Evolutionary conservation across 2,113 vertebrate genomes (phyloP), one percentile per base, ranked within the genome.

Genomic region (Paramisgurnus dabryanus): DNA sequence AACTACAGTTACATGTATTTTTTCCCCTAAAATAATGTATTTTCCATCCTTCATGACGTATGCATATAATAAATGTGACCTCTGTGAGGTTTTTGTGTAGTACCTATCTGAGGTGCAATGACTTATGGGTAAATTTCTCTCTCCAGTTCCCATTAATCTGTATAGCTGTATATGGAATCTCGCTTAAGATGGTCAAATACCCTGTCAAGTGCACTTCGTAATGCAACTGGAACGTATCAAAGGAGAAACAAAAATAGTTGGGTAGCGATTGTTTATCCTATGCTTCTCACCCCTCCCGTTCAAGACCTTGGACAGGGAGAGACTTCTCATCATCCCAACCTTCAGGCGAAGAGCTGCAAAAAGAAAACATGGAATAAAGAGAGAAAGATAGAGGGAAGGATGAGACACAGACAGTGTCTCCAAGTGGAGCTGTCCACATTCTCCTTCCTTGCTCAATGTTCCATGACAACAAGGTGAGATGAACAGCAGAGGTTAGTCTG

Each of bases 381-480:
- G 18, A 40, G 67, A 80, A 80, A 84, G 79, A 27, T 18, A 53
- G 18, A 18, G 15, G 65, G 11, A 78, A 61, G 71, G 79, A 71
- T 63, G 63, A 58, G 41, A 13, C 63, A 76, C 76, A 47, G 17
- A 77, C 47, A 65, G 74, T 10, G 68, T 60, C 58, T 63, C 86
- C 88, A 84, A 72, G 85, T 67, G 92, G 88, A 90, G 90, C 92
- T 87, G 15, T 90, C 87, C 93, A 85, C 94, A 93, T 95, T 95
- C 96, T 90, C 96, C 88, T 96, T 89, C 96, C 90, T 91, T 89
- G 90, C 72, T 94, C 95, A 87, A 81, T 91, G 95, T 95, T 94
- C 96, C 96, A 94, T 98, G 97, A 96, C 96, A 95, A 97, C 96
- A 96, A 98, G 97, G 97, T 98, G 95, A 97, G 96, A 91, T 83